These are phyloP conservation scores for Buteo buteo DNA, from an alignment of 2,113 vertebrate species.

Conservation along the genomic window DNA sequence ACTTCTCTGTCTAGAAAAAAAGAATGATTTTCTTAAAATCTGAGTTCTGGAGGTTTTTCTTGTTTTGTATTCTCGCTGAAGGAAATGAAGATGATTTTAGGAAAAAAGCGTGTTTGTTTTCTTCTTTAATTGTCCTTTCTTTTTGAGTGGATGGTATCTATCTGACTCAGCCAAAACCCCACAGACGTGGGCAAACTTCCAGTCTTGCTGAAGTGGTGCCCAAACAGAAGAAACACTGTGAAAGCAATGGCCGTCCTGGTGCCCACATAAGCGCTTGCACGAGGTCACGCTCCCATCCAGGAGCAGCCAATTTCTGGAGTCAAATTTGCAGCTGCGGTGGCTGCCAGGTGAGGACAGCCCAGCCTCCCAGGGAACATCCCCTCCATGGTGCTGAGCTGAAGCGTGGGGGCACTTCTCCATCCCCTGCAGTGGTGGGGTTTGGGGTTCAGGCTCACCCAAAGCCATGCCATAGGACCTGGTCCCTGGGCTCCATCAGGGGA, in stretches of 20 bases:
- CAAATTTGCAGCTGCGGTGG: background rate
- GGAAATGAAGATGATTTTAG: background rate
- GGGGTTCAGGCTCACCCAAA: background rate
- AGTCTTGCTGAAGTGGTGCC: background rate
- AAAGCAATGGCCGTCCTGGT: background rate
- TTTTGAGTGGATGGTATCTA: background rate
- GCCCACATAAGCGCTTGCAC: accelerated
- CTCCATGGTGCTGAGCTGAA: background rate
- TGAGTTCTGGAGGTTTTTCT: background rate
- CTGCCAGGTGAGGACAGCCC: background rate
- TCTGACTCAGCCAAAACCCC: background rate
- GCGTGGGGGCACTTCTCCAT: accelerated
- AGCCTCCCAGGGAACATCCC: background rate
- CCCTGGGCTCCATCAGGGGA: background rate
- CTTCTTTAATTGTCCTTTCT: background rate
- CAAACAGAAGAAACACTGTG: accelerated
- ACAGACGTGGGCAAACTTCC: background rate
- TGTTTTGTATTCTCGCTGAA: background rate
- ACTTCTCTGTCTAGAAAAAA: background rate
- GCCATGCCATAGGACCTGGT: accelerated
- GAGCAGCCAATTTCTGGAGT: background rate
- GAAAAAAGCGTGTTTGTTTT: background rate
- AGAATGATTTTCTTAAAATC: background rate
- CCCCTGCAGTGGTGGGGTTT: background rate
- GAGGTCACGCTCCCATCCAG: accelerated